Base-by-base conservation (phyloP, 2,113 vertebrate species). In the Arothron firmamentum region DNA sequence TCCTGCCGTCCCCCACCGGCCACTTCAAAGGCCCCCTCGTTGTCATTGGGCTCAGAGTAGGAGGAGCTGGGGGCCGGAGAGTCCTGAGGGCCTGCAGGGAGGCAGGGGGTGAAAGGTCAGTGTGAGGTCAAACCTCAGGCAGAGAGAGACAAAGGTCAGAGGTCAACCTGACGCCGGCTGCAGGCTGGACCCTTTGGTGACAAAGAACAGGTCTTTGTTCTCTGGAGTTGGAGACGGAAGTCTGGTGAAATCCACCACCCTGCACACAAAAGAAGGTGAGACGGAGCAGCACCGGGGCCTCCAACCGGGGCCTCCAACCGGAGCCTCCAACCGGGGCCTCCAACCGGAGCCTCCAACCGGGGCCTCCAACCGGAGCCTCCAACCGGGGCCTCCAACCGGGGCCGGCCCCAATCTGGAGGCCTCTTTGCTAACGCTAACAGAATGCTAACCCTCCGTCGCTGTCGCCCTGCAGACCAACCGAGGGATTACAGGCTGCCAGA, bases 131-230 rank as follows among this genome's bases (percentile, higher is more conserved):
- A 8, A 62, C 52, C 7, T 56, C 46, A 59, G 18, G 3, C 14
- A 23, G 2, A 41, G 42, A 6, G 12, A 1, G 19, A 31, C 12
- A 11, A 23, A 57, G 60, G 31, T 70, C 18, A 70, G 42, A 54
- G 56, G 65, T 87, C 53, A 9, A 89, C 87, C 87, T 81, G 85
- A 83, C 1, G 85, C 69, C 0, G 94, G 94, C 90, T 96, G 94
- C 62, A 96, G 91, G 80, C 94, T 93, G 51, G 94, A 93, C 79
- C 94, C 95, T 91, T 94, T 95, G 54, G 97, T 99, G 89, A 97
- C 95, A 74, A 99, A 99, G 90, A 98, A 99, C 87, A 98, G 90
- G 83, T 99, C 96, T 91, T 98, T 98, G 93, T 99, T 99, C 91
- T 98, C 97, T 51, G 96, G 94, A 86, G 97, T 99, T 59, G 97